Evolutionary conservation across 2,113 vertebrate species (phyloP), one percentile per base, ranked within the genome.

Genomic region (Plecturocebus donacophilus): DNA sequence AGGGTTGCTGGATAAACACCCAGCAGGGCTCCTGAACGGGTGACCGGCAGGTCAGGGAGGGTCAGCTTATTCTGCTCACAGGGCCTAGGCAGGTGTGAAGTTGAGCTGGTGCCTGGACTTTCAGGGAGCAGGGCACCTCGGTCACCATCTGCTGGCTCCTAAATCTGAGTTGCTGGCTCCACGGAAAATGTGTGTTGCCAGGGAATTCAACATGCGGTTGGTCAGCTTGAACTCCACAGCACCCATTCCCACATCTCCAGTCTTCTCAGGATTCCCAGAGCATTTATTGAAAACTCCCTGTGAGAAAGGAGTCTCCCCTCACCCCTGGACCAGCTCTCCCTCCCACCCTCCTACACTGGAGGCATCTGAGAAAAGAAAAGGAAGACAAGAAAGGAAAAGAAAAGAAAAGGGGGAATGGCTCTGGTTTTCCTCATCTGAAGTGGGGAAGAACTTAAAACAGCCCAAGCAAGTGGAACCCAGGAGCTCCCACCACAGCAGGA

Each of bases 161-260:
- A 49, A 45, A 20, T 61, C 85, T 5, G 25, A 70, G 66, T 61
- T 42, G 52, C 76, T 40, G 35, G 40, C 19, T 94, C 35, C 1
- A 11, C 6, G 40, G 40, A n/a, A 23, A 56, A 42, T 35, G 16
- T 73, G 14, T 5, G 5, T 68, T 25, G 16, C 0, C 56, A 13
- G 38, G n/a, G 27, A 58, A 1, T 30, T 19, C 30, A 13, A 13
- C 14, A n/a, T 77, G 58, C 20, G 8, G 25, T 25, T 40, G 66
- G 56, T 47, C 32, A 5, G 16, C 10, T 0, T 30, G 11, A 30
- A 32, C 35, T 14, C 0, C 38, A 6, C 23, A 3, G 1, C 23
- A 25, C 27, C 47, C 70, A 2, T 32, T 56, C 79, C n/a, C 5
- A 6, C 20, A 6, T 1, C 10, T 2, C 23, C 42, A 17, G 27